A percentile compares a stretch with the other conserved stretches of the same genome.
Conservation (phyloP, 2,113 vertebrate genomes). For the Diadophis punctatus region DNA sequence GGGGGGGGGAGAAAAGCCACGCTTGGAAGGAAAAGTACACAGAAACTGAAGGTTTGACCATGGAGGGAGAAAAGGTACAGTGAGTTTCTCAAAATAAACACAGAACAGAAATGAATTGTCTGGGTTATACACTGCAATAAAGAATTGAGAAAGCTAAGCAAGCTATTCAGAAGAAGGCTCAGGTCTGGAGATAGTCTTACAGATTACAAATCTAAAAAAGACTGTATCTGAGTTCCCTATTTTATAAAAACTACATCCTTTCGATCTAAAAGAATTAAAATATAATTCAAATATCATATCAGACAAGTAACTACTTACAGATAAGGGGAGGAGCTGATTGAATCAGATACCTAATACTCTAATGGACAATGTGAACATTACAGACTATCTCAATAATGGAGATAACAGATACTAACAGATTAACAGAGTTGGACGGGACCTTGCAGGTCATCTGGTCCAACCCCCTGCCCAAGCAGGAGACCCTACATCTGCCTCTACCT, state of each 20-base stretch:
- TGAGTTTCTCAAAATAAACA: background rate
- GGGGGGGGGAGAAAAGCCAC: background rate
- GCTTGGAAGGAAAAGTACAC: background rate
- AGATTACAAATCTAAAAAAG: background rate
- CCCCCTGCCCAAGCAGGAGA: too few relatives aligned
- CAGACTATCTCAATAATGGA: slow-evolving; percentile 56
- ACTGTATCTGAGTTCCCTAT: background rate
- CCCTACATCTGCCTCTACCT: too few relatives aligned
- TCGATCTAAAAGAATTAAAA: slow-evolving; percentile 45
- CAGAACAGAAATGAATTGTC: background rate
- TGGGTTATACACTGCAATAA: background rate
- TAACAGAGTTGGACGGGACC: too few relatives aligned
- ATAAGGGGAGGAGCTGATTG: slow-evolving; percentile 3
- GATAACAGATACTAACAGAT: too few relatives aligned
- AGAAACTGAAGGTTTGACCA: background rate
- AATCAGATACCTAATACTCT: slow-evolving; percentile 40
- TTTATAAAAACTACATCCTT: slow-evolving; percentile 24
- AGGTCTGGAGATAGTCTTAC: background rate
- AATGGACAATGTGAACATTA: slow-evolving; percentile 66
- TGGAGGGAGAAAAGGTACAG: background rate
- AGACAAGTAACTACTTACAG: slow-evolving; percentile 38
- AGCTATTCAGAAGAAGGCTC: background rate
- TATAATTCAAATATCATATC: slow-evolving; percentile 41
- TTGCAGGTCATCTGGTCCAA: too few relatives aligned
- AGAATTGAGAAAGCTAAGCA: background rate